Conservation (phyloP, 1,140 invertebrate species). For the Dreissena rostriformis region DNA sequence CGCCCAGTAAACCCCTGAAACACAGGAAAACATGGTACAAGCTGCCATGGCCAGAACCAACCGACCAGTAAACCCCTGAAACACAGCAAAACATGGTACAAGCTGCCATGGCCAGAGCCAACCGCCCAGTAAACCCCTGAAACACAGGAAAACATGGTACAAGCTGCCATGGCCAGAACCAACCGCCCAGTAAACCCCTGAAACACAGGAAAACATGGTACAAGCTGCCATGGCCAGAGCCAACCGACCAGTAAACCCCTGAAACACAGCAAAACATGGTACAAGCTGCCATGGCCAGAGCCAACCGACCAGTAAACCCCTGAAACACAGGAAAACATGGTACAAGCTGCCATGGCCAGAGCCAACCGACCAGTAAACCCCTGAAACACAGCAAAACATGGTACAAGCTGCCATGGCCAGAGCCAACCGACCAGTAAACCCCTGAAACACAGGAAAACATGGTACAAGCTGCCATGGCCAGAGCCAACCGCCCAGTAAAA, state of each 20-base stretch:
- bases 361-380: conserved; percentile 89
- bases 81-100: conserved; percentile 86
- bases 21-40: conserved; percentile 90
- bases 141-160: conserved; percentile 90
- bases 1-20: conserved; percentile 89
- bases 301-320: conserved; percentile 89
- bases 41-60: conserved; percentile 92
- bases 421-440: conserved; percentile 88
- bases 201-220: conserved; percentile 89
- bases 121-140: conserved; percentile 88
- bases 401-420: conserved; percentile 92
- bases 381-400: conserved; percentile 86
- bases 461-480: conserved; percentile 91
- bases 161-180: conserved; percentile 91
- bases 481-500: conserved; percentile 88
- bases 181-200: conserved; percentile 90
- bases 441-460: conserved; percentile 91
- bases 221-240: conserved; percentile 92
- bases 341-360: conserved; percentile 91
- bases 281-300: conserved; percentile 91
- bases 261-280: conserved; percentile 85
- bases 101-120: conserved; percentile 91
- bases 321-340: conserved; percentile 90
- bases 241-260: conserved; percentile 89
- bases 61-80: conserved; percentile 89